Evolutionary conservation across 2,888 invertebrate species (phyloP).

Genomic region (Rhagonycha fulva): DNA sequence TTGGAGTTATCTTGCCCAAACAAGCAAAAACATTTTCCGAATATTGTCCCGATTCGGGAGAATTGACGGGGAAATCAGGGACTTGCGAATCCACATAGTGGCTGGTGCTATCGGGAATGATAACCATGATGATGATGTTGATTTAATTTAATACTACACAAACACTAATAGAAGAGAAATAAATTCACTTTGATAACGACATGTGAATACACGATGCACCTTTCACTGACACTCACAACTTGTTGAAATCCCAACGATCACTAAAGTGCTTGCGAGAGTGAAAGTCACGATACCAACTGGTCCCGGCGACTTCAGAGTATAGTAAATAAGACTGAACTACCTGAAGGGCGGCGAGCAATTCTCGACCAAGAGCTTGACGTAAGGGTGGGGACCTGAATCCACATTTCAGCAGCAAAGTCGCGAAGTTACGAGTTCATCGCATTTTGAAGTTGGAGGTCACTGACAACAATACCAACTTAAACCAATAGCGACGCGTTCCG

Average conservation of each 20-base stretch:
- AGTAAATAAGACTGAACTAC: conserved; percentile 54
- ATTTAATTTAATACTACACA: conserved; percentile 13
- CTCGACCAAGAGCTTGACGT: conserved; percentile 46
- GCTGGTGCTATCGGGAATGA: conserved; percentile 70
- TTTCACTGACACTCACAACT: conserved; percentile 32
- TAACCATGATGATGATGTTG: conserved; percentile 60
- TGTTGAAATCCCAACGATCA: conserved; percentile 40
- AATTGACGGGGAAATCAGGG: conserved; percentile 55
- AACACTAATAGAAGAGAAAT: conserved; percentile 5
- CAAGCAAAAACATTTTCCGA: conserved; percentile 47
- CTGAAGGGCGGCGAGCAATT: conserved; percentile 54
- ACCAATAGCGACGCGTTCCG: conserved; percentile 57
- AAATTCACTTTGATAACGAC: conserved; percentile 8
- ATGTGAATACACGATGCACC: conserved; percentile 21
- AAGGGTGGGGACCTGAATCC: conserved; percentile 58
- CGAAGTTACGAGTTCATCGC: conserved; percentile 71
- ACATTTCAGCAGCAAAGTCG: conserved; percentile 58
- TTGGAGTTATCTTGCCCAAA: background rate
- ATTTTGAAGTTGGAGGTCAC: conserved; percentile 84
- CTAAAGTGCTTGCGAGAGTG: conserved; percentile 55
- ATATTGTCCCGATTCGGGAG: conserved; percentile 9
- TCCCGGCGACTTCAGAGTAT: conserved; percentile 50
- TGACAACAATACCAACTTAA: conserved; percentile 69
- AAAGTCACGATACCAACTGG: conserved; percentile 56
- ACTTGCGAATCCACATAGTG: conserved; percentile 53